phyloP scores from a whole-genome alignment of 2,113 vertebrate species.

The Gallinago jamesoni region DNA sequence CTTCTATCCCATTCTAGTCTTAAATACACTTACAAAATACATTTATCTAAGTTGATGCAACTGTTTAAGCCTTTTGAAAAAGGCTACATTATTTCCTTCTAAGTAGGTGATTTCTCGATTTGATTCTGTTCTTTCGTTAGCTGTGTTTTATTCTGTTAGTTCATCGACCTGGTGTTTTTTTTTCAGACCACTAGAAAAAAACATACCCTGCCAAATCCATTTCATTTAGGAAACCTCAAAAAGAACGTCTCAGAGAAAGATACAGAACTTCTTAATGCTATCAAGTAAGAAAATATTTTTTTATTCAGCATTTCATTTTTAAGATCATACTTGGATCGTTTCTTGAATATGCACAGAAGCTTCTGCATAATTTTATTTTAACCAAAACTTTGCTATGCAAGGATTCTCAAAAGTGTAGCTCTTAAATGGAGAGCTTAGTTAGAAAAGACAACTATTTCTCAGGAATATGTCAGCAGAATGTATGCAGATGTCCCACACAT shows the following conservation, averaged over 20 bases:
- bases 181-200: constrained; percentile 83
- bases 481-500: not conserved
- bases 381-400: not conserved
- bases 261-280: constrained; percentile 78
- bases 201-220: constrained; percentile 83
- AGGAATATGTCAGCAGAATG: not conserved
- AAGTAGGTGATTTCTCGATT: not conserved
- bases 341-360: not conserved
- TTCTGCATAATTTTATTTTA: not conserved
- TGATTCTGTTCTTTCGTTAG: not conserved
- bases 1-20: not conserved
- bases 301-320: not conserved
- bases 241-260: constrained; percentile 87
- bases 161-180: not conserved
- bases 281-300: constrained; percentile 80
- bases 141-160: not conserved
- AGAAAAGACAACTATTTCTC: not conserved
- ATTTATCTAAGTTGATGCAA: not conserved
- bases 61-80: not conserved
- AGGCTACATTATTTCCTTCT: not conserved
- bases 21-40: not conserved
- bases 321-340: not conserved
- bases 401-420: not conserved
- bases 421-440: not conserved
- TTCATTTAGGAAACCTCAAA: constrained; percentile 85